Conservation (phyloP, 1,140 invertebrate genomes). For the Pseudomyrmex concolor region DNA sequence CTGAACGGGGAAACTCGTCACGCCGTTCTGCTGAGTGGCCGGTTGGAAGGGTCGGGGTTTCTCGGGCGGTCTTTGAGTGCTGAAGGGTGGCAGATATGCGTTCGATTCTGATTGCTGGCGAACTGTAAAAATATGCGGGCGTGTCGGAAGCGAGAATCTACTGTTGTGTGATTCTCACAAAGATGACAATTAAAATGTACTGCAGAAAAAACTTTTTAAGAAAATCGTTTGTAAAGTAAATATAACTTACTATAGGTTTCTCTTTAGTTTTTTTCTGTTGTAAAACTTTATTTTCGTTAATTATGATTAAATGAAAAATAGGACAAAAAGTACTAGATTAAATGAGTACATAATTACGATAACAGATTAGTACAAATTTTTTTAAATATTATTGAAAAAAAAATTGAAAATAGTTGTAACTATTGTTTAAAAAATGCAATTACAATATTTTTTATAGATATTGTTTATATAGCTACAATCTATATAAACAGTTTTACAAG, state of each 20-base stretch:
- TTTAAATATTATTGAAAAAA: background rate
- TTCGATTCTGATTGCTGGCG: slow-evolving; percentile 86
- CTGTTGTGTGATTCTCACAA: background rate
- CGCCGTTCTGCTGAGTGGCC: slow-evolving; percentile 76
- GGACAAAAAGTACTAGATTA: background rate
- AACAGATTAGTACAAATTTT: background rate
- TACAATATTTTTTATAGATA: background rate
- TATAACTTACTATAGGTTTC: too few species aligned
- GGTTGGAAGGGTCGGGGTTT: slow-evolving; percentile 89
- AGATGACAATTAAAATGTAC: background rate
- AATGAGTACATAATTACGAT: background rate
- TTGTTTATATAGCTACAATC: background rate
- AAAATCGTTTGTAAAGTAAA: background rate
- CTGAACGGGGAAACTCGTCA: slow-evolving; percentile 75
- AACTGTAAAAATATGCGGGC: slow-evolving; percentile 83
- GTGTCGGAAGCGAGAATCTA: slow-evolving; percentile 3
- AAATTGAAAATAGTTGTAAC: background rate
- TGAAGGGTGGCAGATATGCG: slow-evolving; percentile 86
- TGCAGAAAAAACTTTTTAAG: background rate
- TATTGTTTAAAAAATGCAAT: background rate
- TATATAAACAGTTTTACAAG: background rate
- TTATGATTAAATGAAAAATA: background rate
- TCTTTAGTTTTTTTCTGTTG: background rate
- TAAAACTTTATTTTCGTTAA: background rate
- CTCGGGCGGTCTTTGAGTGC: slow-evolving; percentile 87